A percentile compares a stretch with the other conserved stretches of the same genome.
Evolutionary conservation across 2,113 vertebrate species (phyloP).

Genomic region (Phrynosoma blainvillii): DNA sequence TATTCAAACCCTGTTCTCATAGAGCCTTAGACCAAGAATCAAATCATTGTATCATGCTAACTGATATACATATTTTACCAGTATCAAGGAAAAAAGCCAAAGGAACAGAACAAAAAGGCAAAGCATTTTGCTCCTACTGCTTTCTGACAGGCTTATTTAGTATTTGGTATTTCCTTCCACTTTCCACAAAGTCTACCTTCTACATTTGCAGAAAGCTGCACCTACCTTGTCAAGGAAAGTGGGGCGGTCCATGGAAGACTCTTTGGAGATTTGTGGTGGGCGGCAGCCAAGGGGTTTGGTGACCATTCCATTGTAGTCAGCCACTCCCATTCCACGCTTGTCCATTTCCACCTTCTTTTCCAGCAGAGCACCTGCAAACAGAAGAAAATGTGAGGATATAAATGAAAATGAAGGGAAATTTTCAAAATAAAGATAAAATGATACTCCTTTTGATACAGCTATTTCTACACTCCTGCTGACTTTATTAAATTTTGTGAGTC

Average conservation of each 20-base stretch:
- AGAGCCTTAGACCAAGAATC: too few relatives aligned
- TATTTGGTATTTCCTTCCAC: background rate
- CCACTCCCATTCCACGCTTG: constrained; percentile 95
- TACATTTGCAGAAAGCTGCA: background rate
- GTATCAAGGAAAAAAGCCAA: background rate
- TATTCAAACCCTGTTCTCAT: too few relatives aligned
- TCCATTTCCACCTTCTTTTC: constrained; percentile 99
- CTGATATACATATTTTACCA: background rate
- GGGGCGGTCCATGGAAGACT: constrained; percentile 92
- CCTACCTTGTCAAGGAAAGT: constrained; percentile 94
- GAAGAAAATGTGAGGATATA: background rate
- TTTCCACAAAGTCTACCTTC: too few relatives aligned
- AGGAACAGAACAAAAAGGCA: fast-evolving
- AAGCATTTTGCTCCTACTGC: background rate
- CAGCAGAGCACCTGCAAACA: constrained; percentile 88
- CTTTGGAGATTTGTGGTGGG: constrained; percentile 95
- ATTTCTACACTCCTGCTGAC: background rate
- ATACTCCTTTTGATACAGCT: background rate
- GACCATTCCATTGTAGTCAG: constrained; percentile 94
- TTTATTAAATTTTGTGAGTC: background rate
- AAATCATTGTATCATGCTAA: too few relatives aligned
- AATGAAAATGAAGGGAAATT: background rate
- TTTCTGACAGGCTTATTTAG: background rate
- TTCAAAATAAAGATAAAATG: background rate
- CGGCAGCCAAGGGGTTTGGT: constrained; percentile 93